Percentiles rank a stretch among this genome's conserved stretches.
These are phyloP conservation scores for Chanos chanos DNA, from an alignment of 2,797 vertebrate species.

Conservation along the genomic window DNA sequence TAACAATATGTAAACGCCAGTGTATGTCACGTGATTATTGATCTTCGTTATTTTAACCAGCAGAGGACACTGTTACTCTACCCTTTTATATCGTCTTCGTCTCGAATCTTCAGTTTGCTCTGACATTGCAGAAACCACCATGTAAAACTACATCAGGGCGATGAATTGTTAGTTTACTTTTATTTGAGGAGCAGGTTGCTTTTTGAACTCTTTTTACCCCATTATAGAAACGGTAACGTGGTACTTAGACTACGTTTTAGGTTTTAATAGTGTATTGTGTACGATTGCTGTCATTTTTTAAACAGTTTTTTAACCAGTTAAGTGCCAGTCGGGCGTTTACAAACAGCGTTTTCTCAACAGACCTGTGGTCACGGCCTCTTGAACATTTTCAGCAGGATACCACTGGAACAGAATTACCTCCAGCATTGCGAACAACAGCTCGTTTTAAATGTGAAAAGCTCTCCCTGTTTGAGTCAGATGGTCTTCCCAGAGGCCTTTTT, in stretches of 20 bases:
- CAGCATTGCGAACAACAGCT: slow-evolving; percentile 46
- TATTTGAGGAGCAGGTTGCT: too few relatives aligned
- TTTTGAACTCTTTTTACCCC: too few relatives aligned
- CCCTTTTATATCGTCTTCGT: background rate
- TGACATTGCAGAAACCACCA: too few relatives aligned
- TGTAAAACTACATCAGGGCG: too few relatives aligned
- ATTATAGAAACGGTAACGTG: too few relatives aligned
- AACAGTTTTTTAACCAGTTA: too few relatives aligned
- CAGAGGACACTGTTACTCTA: background rate
- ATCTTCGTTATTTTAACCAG: background rate
- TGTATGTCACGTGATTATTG: slow-evolving; percentile 1
- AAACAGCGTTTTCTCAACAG: background rate
- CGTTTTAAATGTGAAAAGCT: slow-evolving; percentile 48
- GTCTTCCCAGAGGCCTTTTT: slow-evolving; percentile 30
- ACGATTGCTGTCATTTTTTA: too few relatives aligned
- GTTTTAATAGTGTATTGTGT: too few relatives aligned
- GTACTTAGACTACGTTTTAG: too few relatives aligned
- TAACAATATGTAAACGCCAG: background rate
- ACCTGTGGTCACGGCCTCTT: slow-evolving; percentile 19
- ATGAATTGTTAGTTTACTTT: too few relatives aligned
- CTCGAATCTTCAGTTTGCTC: too few relatives aligned
- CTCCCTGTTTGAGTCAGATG: slow-evolving; percentile 44
- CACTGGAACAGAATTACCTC: slow-evolving; percentile 38
- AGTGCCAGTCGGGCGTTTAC: too few relatives aligned
- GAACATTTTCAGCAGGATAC: slow-evolving; percentile 33